phyloP scores from a whole-genome alignment of 2,113 vertebrate genomes.

The Beaufortia kweichowensis region DNA sequence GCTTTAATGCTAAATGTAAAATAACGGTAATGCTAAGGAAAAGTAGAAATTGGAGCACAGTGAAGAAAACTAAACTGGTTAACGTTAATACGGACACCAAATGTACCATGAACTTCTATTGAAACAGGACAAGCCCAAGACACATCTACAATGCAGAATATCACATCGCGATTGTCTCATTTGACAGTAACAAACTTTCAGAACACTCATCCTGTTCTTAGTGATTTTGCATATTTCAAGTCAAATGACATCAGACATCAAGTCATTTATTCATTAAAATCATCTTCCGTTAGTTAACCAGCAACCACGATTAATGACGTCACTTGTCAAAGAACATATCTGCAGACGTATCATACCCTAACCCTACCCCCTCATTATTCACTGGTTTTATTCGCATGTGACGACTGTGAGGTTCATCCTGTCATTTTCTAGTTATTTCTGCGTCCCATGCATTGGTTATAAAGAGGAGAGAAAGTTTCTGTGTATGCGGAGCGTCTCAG shows the following conservation, averaged over 20 bases:
- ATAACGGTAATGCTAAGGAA: neutral
- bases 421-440: neutral
- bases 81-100: neutral
- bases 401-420: neutral
- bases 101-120: no score
- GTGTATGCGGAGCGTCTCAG: conserved; percentile 31
- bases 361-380: neutral
- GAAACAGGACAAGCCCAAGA: no score
- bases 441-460: neutral
- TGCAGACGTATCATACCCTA: no score
- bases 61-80: neutral
- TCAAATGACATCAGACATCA: neutral
- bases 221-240: neutral
- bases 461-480: conserved; percentile 24
- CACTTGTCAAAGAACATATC: neutral
- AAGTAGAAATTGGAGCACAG: neutral
- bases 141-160: no score
- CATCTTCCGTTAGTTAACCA: neutral
- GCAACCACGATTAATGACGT: neutral
- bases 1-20: neutral
- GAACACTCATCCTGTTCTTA: neutral
- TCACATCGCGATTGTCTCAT: no score
- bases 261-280: neutral
- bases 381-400: conserved; percentile 16
- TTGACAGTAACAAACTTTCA: no score